A percentile compares a stretch with the other conserved stretches of the same genome.
These are phyloP conservation scores for Myxocyprinus asiaticus DNA, from an alignment of 2,113 vertebrate species.

Conservation along the genomic window DNA sequence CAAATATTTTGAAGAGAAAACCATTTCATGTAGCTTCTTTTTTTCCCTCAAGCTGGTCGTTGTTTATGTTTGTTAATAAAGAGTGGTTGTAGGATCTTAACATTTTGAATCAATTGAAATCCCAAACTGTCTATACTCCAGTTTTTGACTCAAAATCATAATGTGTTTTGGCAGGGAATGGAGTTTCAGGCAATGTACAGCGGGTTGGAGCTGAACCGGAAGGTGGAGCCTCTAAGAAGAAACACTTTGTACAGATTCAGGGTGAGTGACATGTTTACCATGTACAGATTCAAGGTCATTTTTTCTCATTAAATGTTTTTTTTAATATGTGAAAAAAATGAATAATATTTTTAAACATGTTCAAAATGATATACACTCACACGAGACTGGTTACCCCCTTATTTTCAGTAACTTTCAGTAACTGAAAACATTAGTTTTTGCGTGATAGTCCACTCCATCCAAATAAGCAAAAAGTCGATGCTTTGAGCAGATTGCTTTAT, in stretches of 20 bases:
- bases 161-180: slow-evolving; percentile 76
- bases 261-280: slow-evolving; percentile 72
- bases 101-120: no score
- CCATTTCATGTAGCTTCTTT: neutral
- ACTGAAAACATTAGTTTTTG: no score
- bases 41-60: neutral
- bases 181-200: slow-evolving; percentile 96
- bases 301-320: no score
- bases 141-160: neutral
- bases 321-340: no score
- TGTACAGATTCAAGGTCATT: neutral
- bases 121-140: neutral
- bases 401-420: no score
- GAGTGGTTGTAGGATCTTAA: no score
- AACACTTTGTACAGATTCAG: slow-evolving; percentile 99
- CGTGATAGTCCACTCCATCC: no score
- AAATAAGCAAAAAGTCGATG: no score
- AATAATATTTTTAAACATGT: no score
- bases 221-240: slow-evolving; percentile 95
- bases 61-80: neutral
- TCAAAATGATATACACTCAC: no score
- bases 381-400: no score
- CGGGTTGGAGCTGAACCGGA: slow-evolving; percentile 95
- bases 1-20: neutral
- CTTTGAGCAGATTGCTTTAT: neutral